Base-by-base conservation (phyloP, 2,797 vertebrate species). In the Siniperca obscura region DNA sequence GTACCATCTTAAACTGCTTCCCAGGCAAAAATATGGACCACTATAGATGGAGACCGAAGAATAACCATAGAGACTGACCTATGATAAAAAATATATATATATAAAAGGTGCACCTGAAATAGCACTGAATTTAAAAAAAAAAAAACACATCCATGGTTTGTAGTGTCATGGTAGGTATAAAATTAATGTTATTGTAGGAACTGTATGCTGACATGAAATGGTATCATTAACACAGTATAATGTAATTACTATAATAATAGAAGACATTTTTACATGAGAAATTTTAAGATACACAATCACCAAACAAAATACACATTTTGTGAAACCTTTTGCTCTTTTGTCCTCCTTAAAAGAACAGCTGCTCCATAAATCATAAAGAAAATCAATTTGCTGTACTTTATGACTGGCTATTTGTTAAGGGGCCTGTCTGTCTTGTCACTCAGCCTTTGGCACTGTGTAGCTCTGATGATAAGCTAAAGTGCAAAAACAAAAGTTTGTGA, bases 311-410 rank as follows among this genome's bases (percentile, higher is more conserved):
- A 25, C 7, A 36, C 10, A 61, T 17, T 62, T 67, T 30, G 25
- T 68, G 27, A 42, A 57, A 25, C n/a, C 11, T 74, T 48, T 64
- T 42, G 55, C n/a, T 60, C 34, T 72, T 10, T 46, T 30, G 42
- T 19, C 19, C 1, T 76, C 14, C 6, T 17, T 56, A 30, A 46
- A 1, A 13, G 53, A 84, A 66, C 50, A 78, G 78, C 78, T 70
- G 50, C 42, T 53, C 16, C 36, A 81, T 79, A 64, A 65, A 72
- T 76, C 75, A 42, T 40, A 3, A 55, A 27, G 38, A 78, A 66
- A 79, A 80, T 78, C 64, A 59, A 57, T 83, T 59, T 21, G 9
- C 60, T 60, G 34, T 53, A 57, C n/a, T 79, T 68, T 68, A 57
- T 61, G 80, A 53, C 21, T 27, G 27, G n/a, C 25, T 57, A n/a